Conservation (phyloP, 1,140 invertebrate species). For the Bombus pascuorum region DNA sequence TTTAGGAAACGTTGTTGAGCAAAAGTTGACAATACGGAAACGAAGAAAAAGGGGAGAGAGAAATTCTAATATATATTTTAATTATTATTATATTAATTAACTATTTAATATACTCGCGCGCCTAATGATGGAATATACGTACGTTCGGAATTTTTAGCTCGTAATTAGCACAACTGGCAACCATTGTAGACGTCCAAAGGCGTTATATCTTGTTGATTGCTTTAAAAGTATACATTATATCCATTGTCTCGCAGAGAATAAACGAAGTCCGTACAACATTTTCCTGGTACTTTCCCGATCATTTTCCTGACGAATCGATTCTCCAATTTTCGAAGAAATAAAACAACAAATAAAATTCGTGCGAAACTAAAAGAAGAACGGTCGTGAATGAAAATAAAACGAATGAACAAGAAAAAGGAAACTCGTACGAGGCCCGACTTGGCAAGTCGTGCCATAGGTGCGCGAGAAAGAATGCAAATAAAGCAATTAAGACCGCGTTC, state of each 20-base stretch:
- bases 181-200: background rate
- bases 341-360: background rate
- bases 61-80: constrained; percentile 70
- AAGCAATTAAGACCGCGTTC: constrained; percentile 6
- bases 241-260: constrained; percentile 60
- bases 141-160: background rate
- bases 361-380: background rate
- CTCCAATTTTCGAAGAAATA: background rate
- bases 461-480: constrained; percentile 34
- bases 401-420: background rate
- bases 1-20: background rate
- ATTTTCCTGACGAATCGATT: background rate
- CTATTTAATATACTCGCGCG: constrained; percentile 60
- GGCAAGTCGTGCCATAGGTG: background rate
- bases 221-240: constrained; percentile 51
- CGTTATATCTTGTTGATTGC: constrained; percentile 41
- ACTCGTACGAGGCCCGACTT: background rate
- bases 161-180: background rate
- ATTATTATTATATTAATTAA: constrained; percentile 68
- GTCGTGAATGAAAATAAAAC: background rate
- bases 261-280: constrained; percentile 40
- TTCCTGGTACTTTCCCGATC: background rate
- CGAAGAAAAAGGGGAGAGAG: constrained; percentile 30
- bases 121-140: constrained; percentile 28
- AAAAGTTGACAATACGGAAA: constrained; percentile 1